These are phyloP conservation scores for Sebastiscus albofasciatus DNA, from an alignment of 2,797 vertebrate genomes.

Conservation along the genomic window DNA sequence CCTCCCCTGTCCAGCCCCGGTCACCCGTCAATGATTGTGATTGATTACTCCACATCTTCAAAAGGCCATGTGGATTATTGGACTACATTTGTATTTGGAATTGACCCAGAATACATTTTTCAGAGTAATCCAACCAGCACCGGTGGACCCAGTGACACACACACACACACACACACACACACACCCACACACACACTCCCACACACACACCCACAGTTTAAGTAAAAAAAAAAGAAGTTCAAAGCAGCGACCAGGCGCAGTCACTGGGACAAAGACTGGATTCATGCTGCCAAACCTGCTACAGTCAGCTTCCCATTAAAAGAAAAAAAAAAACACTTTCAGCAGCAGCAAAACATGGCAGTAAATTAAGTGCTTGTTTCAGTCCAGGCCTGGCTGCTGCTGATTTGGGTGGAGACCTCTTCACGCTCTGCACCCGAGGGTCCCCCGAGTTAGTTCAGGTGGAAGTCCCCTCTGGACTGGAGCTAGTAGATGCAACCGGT, in stretches of 20 bases:
- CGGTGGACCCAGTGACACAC: not conserved
- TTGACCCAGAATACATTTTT: constrained; percentile 8
- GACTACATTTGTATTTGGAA: not conserved
- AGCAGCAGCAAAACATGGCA: constrained; percentile 28
- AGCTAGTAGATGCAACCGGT: not conserved
- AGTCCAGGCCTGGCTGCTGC: constrained; percentile 12
- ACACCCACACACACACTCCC: not conserved
- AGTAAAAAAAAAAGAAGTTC: constrained; percentile 10
- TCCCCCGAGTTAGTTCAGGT: constrained; percentile 28
- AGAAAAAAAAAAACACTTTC: constrained; percentile 7
- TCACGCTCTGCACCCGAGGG: not conserved
- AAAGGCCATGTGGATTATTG: not conserved
- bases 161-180: not conserved
- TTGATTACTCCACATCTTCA: not conserved
- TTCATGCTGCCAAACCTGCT: constrained; percentile 58
- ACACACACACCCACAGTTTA: not conserved
- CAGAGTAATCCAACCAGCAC: not conserved
- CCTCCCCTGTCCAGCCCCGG: not conserved
- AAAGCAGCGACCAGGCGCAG: constrained; percentile 22
- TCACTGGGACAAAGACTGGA: constrained; percentile 49
- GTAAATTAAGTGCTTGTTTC: constrained; percentile 49
- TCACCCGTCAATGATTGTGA: constrained; percentile 1
- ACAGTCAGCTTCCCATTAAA: constrained; percentile 50
- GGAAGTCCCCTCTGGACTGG: constrained; percentile 27
- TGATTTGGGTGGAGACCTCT: constrained; percentile 30